Percentiles rank a stretch among this genome's conserved stretches.
Evolutionary conservation across 2,113 vertebrate genomes (phyloP).

Genomic region (Psilopogon haemacephalus): DNA sequence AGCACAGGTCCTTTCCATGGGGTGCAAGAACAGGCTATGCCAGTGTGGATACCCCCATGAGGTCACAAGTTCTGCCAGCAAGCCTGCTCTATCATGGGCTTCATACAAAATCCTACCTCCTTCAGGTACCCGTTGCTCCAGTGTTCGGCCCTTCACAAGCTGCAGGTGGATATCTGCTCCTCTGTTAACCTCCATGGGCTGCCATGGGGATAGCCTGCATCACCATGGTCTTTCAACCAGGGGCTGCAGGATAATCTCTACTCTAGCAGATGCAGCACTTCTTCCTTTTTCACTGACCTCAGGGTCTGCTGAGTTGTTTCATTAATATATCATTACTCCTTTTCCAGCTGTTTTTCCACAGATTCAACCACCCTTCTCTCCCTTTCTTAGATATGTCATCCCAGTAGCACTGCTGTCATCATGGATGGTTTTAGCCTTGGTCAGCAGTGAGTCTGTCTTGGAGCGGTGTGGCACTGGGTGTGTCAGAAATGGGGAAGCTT

Average conservation of each 20-base stretch:
- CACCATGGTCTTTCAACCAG: too few species aligned
- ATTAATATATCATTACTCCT: neutral
- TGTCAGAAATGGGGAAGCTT: neutral
- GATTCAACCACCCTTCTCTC: too few species aligned
- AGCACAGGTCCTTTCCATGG: neutral
- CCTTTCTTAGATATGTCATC: neutral
- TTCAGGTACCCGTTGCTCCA: neutral
- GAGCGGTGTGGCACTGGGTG: too few species aligned
- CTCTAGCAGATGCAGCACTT: rapidly evolving
- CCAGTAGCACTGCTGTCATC: rapidly evolving
- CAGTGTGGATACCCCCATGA: rapidly evolving
- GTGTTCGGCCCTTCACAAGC: neutral
- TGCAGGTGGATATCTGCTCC: neutral
- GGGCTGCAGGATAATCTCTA: too few species aligned
- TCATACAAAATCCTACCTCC: neutral
- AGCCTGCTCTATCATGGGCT: neutral
- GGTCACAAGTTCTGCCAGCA: neutral
- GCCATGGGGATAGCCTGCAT: too few species aligned
- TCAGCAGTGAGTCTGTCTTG: neutral
- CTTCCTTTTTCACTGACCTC: neutral
- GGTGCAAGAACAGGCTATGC: neutral
- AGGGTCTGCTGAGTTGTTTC: neutral
- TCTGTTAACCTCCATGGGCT: neutral
- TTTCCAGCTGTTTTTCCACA: neutral
- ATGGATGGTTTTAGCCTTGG: neutral